phyloP scores from a whole-genome alignment of 2,113 vertebrate species.

The Podilymbus podiceps region DNA sequence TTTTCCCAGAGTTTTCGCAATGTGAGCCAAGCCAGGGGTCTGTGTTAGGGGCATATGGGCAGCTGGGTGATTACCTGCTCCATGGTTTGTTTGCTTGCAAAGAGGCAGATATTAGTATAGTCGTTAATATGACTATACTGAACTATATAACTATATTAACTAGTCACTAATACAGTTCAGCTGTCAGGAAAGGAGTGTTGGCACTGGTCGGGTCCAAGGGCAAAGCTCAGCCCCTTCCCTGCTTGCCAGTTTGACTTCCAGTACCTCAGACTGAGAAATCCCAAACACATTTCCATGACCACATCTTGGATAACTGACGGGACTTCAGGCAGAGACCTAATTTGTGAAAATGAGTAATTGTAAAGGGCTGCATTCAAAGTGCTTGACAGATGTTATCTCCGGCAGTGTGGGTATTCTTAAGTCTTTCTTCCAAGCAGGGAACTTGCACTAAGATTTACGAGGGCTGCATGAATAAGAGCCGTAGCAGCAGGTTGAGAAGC shows the following conservation, averaged over 20 bases:
- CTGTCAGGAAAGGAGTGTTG: neutral
- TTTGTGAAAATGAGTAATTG: neutral
- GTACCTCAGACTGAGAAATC: neutral
- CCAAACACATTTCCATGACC: neutral
- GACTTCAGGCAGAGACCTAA: neutral
- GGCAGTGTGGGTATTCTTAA: neutral
- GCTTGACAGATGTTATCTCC: neutral
- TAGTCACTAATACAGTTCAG: neutral
- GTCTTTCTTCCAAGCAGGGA: neutral
- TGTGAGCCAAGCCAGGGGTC: neutral
- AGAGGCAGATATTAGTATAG: neutral
- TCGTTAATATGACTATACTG: neutral
- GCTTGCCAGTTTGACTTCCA: neutral
- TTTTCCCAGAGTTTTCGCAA: neutral
- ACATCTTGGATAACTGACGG: fast-evolving
- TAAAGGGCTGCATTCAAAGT: neutral
- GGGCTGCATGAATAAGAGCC: neutral
- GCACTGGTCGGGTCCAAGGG: fast-evolving
- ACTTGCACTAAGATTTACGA: neutral
- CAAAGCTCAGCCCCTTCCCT: neutral
- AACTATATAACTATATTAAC: neutral
- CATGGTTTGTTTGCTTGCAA: neutral
- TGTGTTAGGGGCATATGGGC: neutral
- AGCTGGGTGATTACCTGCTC: neutral
- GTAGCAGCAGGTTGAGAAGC: neutral